Conservation (phyloP, 2,797 vertebrate species). For the Pipistrellus pygmaeus region DNA sequence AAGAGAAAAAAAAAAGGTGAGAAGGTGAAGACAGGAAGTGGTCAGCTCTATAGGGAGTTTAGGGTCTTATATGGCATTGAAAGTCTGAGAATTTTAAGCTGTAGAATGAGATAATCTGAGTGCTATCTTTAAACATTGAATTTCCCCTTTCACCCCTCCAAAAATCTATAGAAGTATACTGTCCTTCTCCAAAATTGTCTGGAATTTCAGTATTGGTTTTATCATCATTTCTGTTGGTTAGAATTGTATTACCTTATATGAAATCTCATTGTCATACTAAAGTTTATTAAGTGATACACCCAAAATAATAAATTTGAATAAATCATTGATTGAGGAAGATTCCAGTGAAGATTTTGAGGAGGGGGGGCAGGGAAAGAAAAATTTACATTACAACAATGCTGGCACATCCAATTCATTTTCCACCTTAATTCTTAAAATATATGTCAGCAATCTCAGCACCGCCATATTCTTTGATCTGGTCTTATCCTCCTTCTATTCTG, state of each 20-base stretch:
- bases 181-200: not conserved
- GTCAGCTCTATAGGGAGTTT: not conserved
- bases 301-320: not conserved
- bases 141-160: not conserved
- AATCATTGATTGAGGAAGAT: not conserved
- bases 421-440: not conserved
- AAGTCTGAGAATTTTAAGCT: not conserved
- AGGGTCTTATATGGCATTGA: accelerated
- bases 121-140: not conserved
- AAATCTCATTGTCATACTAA: not conserved
- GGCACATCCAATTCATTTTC: not conserved
- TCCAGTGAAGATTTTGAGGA: not conserved
- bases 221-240: not conserved
- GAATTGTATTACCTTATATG: not conserved
- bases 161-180: not conserved
- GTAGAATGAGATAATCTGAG: not conserved
- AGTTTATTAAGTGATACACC: not conserved
- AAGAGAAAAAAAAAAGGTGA: not conserved
- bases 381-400: not conserved
- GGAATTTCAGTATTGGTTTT: not conserved
- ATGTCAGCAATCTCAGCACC: not conserved
- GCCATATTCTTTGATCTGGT: not conserved
- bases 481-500: not conserved
- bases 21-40: not conserved
- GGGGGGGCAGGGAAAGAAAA: not conserved